These are phyloP conservation scores for Melanocharis versteri DNA, from an alignment of 2,113 vertebrate genomes.

Conservation along the genomic window DNA sequence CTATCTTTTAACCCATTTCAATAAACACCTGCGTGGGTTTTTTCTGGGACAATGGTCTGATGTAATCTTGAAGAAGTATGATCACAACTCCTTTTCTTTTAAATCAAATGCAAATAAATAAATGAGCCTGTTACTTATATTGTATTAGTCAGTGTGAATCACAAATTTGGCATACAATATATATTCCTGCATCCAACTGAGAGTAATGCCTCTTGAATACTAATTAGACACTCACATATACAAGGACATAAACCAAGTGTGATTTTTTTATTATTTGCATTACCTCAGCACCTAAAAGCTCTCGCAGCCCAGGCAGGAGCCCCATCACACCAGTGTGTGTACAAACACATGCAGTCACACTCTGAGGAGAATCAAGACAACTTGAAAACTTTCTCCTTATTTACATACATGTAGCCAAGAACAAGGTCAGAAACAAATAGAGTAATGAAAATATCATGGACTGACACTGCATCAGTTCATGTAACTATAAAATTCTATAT, in stretches of 20 bases:
- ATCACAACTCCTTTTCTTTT: neutral
- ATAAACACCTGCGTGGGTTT: neutral
- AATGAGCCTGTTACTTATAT: neutral
- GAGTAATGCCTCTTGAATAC: slow-evolving; percentile 8
- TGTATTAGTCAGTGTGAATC: slow-evolving; percentile 14
- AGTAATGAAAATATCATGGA: neutral
- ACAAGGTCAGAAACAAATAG: neutral
- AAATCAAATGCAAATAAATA: slow-evolving; percentile 42
- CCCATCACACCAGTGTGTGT: neutral
- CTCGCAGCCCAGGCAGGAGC: neutral
- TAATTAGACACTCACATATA: neutral
- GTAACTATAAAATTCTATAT: slow-evolving; percentile 1
- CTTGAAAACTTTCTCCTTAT: neutral
- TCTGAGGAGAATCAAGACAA: neutral
- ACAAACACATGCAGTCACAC: neutral
- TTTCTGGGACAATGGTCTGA: neutral
- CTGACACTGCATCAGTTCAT: neutral
- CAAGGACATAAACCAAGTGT: neutral
- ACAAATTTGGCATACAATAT: neutral
- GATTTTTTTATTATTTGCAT: neutral
- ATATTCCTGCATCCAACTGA: neutral
- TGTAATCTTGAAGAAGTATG: neutral
- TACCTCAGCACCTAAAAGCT: neutral
- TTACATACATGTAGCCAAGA: neutral
- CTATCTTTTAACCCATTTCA: neutral